These are phyloP conservation scores for Diarsia rubi DNA, from an alignment of 2,888 invertebrate genomes.

Conservation along the genomic window DNA sequence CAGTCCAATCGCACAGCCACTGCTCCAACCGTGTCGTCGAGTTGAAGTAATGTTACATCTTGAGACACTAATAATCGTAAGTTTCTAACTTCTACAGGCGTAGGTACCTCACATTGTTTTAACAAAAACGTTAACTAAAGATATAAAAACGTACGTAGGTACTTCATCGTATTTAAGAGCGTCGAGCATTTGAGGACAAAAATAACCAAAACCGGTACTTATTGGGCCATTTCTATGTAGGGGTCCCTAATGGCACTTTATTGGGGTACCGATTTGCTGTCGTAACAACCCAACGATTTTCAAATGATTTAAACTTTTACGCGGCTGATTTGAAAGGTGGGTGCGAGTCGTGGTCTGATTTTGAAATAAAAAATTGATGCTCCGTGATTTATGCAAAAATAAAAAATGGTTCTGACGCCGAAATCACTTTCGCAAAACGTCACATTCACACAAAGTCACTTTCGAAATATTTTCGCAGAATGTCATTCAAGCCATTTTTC, in stretches of 20 bases:
- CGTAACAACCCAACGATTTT: slow-evolving; percentile 34
- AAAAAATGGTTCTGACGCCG: too few species aligned
- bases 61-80: background rate
- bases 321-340: slow-evolving; percentile 12
- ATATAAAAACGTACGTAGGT: slow-evolving; percentile 7
- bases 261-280: slow-evolving; percentile 60
- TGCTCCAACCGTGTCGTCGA: too few species aligned
- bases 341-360: background rate
- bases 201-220: slow-evolving; percentile 57
- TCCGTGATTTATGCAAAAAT: background rate
- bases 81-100: background rate
- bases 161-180: slow-evolving; percentile 13
- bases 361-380: background rate
- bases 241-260: slow-evolving; percentile 66
- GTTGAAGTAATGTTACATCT: background rate
- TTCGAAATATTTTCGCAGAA: too few species aligned
- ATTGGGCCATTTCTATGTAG: slow-evolving; percentile 63
- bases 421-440: too few species aligned
- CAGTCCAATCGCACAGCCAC: too few species aligned
- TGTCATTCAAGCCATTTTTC: too few species aligned
- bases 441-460: too few species aligned
- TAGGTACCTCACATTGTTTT: background rate
- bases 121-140: background rate
- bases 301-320: slow-evolving; percentile 42
- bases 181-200: slow-evolving; percentile 48